A percentile compares a stretch with the other conserved stretches of the same genome.
Conservation (phyloP, 2,113 vertebrate species). For the Cervus canadensis region DNA sequence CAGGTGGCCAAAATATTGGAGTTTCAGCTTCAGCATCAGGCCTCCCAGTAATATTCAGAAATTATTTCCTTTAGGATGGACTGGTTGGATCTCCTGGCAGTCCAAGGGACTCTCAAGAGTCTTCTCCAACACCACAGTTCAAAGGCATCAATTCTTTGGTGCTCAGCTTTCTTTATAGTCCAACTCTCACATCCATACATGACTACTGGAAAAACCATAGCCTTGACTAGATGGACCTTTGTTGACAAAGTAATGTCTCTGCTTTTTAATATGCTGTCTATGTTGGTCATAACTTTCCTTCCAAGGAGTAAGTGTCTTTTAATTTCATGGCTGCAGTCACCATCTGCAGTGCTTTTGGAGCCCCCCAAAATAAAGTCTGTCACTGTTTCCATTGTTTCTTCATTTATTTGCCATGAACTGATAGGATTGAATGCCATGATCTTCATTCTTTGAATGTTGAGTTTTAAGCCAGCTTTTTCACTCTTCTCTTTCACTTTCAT, state of each 20-base stretch:
- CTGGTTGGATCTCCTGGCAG: not conserved
- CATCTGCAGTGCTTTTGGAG: not conserved
- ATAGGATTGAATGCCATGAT: not conserved
- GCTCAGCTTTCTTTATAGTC: not conserved
- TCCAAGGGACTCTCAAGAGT: not conserved
- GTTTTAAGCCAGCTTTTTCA: not conserved
- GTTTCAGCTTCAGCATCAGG: not conserved
- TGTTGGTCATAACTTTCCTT: not conserved
- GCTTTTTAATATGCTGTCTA: not conserved
- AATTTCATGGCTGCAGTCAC: not conserved
- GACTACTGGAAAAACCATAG: not conserved
- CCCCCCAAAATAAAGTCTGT: not conserved
- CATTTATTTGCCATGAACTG: not conserved
- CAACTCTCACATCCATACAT: not conserved
- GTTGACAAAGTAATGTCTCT: not conserved
- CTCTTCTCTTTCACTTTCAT: not conserved
- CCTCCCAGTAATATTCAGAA: not conserved
- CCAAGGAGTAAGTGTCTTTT: fast-evolving
- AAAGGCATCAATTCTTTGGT: not conserved
- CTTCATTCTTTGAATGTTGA: not conserved
- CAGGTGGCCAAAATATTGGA: not conserved
- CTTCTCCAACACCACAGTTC: not conserved
- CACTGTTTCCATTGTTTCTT: not conserved
- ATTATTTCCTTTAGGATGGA: not conserved
- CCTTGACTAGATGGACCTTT: not conserved